phyloP scores from a whole-genome alignment of 2,113 vertebrate species.

The Sitta europaea region DNA sequence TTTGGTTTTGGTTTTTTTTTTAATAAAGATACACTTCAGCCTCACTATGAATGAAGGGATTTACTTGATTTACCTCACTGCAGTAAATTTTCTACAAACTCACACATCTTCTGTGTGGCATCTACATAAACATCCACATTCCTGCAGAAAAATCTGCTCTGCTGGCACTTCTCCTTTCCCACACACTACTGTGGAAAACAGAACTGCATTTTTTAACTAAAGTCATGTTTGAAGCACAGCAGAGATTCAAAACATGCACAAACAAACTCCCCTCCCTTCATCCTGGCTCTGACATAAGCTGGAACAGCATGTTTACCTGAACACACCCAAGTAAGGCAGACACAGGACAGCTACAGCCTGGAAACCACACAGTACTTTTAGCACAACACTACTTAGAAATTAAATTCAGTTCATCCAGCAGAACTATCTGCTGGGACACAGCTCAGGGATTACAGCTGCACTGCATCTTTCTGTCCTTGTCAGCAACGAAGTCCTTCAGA shows the following conservation, averaged over 20 bases:
- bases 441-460: background rate
- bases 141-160: background rate
- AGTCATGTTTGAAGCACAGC: background rate
- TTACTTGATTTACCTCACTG: background rate
- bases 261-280: background rate
- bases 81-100: background rate
- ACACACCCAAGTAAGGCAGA: background rate
- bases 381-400: accelerated
- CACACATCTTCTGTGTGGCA: background rate
- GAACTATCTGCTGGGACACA: background rate
- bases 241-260: background rate
- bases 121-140: background rate
- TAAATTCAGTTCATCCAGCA: background rate
- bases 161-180: background rate
- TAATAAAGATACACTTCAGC: background rate
- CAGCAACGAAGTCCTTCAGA: background rate
- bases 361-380: background rate
- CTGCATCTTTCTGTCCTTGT: background rate
- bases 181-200: background rate
- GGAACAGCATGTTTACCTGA: background rate
- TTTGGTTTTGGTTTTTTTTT: background rate
- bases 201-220: background rate
- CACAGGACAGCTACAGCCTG: background rate
- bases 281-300: background rate
- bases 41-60: background rate